A percentile compares a stretch with the other conserved stretches of the same genome.
Conservation (phyloP, 2,888 invertebrate genomes). For the Eurytoma californica region DNA sequence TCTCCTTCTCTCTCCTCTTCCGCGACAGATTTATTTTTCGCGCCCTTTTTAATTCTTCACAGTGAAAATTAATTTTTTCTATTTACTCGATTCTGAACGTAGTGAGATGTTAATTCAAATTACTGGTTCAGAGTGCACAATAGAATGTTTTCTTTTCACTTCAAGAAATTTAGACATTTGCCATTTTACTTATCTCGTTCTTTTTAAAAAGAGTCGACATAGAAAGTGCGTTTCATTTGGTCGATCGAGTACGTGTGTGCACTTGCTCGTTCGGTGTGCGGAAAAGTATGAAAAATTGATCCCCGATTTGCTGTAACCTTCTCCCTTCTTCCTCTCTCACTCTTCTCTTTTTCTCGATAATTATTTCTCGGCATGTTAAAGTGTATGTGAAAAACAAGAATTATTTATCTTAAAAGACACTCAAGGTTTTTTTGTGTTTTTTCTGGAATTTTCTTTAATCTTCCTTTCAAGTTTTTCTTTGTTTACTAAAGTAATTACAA, state of each 20-base stretch:
- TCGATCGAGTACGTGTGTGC: slow-evolving; percentile 16
- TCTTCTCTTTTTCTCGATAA: slow-evolving; percentile 14
- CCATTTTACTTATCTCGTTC: neutral
- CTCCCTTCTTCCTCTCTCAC: slow-evolving; percentile 37
- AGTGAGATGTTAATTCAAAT: neutral
- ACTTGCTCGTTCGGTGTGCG: neutral
- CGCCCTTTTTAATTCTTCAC: no score
- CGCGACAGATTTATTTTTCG: neutral
- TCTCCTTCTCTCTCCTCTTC: slow-evolving; percentile 38
- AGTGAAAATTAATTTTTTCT: neutral
- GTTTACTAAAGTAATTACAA: slow-evolving; percentile 60
- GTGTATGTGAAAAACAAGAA: slow-evolving; percentile 30
- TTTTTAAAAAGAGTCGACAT: slow-evolving; percentile 1
- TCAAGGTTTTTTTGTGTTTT: slow-evolving; percentile 48
- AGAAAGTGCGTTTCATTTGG: slow-evolving; percentile 2
- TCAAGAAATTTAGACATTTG: neutral
- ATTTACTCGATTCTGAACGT: neutral
- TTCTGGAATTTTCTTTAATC: slow-evolving; percentile 55
- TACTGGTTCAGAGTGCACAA: no score
- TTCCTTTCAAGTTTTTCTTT: slow-evolving; percentile 57
- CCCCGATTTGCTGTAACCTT: neutral
- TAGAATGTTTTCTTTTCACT: no score
- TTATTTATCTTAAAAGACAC: slow-evolving; percentile 50
- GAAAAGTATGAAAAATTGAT: neutral
- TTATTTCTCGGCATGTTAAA: neutral